These are phyloP conservation scores for Meteorus cinctellus DNA, from an alignment of 2,888 invertebrate genomes.

Conservation along the genomic window DNA sequence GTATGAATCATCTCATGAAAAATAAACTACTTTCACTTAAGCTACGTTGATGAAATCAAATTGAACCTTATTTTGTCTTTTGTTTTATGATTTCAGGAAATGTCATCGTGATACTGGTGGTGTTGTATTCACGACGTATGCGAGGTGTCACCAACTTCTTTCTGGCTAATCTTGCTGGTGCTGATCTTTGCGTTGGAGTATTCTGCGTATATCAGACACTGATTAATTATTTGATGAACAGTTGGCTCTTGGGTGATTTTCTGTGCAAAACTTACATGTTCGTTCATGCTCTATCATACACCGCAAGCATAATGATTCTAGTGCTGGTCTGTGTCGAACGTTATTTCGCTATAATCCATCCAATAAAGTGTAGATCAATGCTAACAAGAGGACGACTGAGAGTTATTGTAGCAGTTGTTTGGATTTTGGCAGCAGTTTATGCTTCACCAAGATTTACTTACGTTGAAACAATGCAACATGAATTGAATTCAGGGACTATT, in stretches of 20 bases:
- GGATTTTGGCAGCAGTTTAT: constrained; percentile 88
- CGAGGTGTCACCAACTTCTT: constrained; percentile 94
- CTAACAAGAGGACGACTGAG: constrained; percentile 84
- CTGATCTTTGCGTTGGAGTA: constrained; percentile 93
- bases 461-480: constrained; percentile 83
- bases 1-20: too few species aligned
- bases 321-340: constrained; percentile 91
- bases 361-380: constrained; percentile 88
- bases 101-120: constrained; percentile 89
- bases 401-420: constrained; percentile 86
- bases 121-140: constrained; percentile 86
- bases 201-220: constrained; percentile 94
- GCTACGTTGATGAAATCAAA: too few species aligned
- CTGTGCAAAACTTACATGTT: constrained; percentile 95
- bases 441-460: constrained; percentile 89
- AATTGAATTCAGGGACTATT: constrained; percentile 76
- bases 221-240: constrained; percentile 84
- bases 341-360: constrained; percentile 90
- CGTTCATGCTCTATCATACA: constrained; percentile 90
- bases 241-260: constrained; percentile 89
- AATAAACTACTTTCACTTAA: too few species aligned
- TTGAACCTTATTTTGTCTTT: neutral
- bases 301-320: constrained; percentile 91
- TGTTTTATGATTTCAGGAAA: constrained; percentile 79
- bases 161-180: constrained; percentile 90